Evolutionary conservation across 2,888 invertebrate species (phyloP).

Genomic region (Volucella zonaria): DNA sequence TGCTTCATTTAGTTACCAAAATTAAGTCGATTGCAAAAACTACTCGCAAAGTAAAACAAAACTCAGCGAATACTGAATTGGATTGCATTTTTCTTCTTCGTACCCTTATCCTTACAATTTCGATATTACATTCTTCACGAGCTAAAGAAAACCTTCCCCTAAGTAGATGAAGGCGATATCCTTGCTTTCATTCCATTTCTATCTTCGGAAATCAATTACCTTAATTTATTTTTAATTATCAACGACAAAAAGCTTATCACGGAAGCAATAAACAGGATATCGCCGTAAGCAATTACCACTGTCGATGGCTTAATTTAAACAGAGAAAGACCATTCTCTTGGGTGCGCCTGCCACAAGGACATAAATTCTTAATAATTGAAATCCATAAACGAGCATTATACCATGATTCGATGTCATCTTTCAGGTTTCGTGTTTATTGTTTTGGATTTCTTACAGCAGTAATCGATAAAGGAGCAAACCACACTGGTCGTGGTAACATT

Average conservation of each 20-base stretch:
- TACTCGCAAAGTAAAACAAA: too few relatives aligned
- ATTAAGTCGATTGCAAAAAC: too few relatives aligned
- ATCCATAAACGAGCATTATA: constrained; percentile 42
- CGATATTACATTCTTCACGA: not conserved
- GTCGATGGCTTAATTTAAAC: constrained; percentile 44
- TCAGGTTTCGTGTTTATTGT: constrained; percentile 58
- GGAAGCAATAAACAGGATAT: constrained; percentile 45
- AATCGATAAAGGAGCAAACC: constrained; percentile 26
- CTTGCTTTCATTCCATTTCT: not conserved
- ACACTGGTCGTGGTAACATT: not conserved
- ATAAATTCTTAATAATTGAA: constrained; percentile 47
- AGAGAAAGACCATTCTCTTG: not conserved
- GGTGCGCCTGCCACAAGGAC: constrained; percentile 37
- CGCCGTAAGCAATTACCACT: constrained; percentile 39
- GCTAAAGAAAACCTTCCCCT: too few relatives aligned
- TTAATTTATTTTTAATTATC: constrained; percentile 53
- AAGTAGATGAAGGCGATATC: too few relatives aligned
- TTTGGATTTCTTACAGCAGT: constrained; percentile 28
- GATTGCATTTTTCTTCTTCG: too few relatives aligned
- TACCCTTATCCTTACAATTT: too few relatives aligned
- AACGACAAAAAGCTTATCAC: constrained; percentile 50
- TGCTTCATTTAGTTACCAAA: too few relatives aligned
- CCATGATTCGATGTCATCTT: constrained; percentile 55
- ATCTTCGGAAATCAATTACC: constrained; percentile 43
- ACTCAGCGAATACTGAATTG: too few relatives aligned